Base-by-base conservation (phyloP, 1,140 invertebrate genomes). In the Lepidurus arcticus region DNA sequence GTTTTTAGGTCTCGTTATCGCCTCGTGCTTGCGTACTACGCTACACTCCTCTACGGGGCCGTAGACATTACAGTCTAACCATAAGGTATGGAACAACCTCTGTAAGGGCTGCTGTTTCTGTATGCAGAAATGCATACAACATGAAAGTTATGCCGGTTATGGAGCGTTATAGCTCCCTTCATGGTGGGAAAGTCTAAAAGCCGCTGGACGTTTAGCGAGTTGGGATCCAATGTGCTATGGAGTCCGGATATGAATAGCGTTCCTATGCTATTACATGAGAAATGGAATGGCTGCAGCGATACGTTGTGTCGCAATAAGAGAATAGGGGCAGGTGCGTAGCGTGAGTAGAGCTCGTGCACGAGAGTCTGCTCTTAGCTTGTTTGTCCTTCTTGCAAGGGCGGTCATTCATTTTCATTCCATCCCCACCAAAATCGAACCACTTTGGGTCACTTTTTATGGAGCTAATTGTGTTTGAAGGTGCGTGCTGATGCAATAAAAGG, bases 151-250 rank as follows among this genome's bases (percentile, higher is more conserved):
- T 65, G 8, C 53, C 21, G n/a, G n/a, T 34, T 65, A 65, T n/a
- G 53, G 16, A 65, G 16, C 16, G 53, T 16, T 65, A 65, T 21
- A 65, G 16, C 53, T 13, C 53, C 13, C 53, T 7, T 13, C 16
- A 21, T 16, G 7, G 9, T 16, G 21, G 53, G 13, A 65, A 65
- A 21, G 53, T 7, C 16, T 21, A n/a, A 9, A 9, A 21, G 53
- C 53, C 53, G 53, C 53, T 65, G 53, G 53, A 65, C 53, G 53
- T 65, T 65, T 65, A 65, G 53, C 53, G 53, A 65, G 53, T 65
- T 65, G 53, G 53, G 53, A 65, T 21, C 16, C 21, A 21, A 65
- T 65, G 9, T 13, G 16, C 53, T n/a, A 16, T n/a, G 53, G 21
- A 34, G 34, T 4, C 34, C 53, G 53, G 53, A 4, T 65, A 65